Evolutionary conservation across 2,797 vertebrate species (phyloP).

Genomic region (Poeciliopsis turneri): DNA sequence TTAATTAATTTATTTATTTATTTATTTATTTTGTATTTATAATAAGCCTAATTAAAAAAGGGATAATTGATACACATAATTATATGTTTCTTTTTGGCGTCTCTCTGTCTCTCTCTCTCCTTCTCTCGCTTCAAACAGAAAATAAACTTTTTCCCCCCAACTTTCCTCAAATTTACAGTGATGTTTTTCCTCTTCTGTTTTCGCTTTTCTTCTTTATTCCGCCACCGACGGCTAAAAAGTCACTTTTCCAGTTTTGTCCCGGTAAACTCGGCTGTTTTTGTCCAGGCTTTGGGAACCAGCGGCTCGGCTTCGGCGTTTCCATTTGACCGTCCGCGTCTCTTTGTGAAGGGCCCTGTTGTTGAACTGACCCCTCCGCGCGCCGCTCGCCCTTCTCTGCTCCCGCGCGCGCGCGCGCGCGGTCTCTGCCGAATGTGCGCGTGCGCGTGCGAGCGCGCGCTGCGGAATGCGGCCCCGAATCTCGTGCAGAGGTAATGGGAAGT

Average conservation of each 20-base stretch:
- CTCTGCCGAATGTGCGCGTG: slow-evolving; percentile 45
- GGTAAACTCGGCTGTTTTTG: slow-evolving; percentile 1
- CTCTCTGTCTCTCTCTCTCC: background rate
- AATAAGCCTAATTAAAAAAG: background rate
- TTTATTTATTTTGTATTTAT: background rate
- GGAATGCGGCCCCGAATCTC: slow-evolving; percentile 79
- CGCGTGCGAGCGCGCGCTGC: slow-evolving; percentile 39
- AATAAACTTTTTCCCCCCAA: background rate
- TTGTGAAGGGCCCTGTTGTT: slow-evolving; percentile 37
- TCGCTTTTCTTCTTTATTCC: background rate
- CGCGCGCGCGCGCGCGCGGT: slow-evolving; percentile 42
- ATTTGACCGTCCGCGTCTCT: slow-evolving; percentile 31
- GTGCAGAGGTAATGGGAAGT: slow-evolving; percentile 87
- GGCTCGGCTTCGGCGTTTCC: slow-evolving; percentile 17
- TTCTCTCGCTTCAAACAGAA: no score
- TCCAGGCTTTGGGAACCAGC: slow-evolving; percentile 1
- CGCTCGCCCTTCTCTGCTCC: slow-evolving; percentile 33
- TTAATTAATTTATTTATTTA: background rate
- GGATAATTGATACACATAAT: background rate
- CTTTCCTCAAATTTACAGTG: background rate
- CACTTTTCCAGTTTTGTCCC: slow-evolving; percentile 8
- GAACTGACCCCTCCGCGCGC: slow-evolving; percentile 58
- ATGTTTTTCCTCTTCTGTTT: background rate
- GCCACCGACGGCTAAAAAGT: background rate
- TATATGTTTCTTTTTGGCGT: background rate